Conservation (phyloP, 1,140 invertebrate genomes). For the Calliopsis andreniformis region DNA sequence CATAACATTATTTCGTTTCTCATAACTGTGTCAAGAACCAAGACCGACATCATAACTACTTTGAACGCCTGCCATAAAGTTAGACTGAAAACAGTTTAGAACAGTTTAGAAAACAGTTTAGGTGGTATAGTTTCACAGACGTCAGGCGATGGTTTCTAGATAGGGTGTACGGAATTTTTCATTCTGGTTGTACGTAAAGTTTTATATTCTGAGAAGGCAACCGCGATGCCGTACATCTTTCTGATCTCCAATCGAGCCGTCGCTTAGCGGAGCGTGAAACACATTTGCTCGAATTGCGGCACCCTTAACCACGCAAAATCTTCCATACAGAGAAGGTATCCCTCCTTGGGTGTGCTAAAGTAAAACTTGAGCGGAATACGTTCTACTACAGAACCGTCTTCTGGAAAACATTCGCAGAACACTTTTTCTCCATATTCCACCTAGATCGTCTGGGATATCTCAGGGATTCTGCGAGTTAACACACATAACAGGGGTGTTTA, state of each 20-base stretch:
- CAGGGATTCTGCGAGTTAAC: neutral
- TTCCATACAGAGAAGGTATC: slow-evolving; percentile 45
- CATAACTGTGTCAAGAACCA: too few relatives aligned
- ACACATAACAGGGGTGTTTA: neutral
- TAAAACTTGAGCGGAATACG: slow-evolving; percentile 49
- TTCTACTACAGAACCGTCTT: slow-evolving; percentile 33
- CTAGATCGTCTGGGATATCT: slow-evolving; percentile 5
- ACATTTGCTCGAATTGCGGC: slow-evolving; percentile 77
- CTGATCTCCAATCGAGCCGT: slow-evolving; percentile 79
- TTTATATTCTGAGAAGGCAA: slow-evolving; percentile 72
- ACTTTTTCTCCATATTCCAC: slow-evolving; percentile 28
- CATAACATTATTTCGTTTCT: too few relatives aligned
- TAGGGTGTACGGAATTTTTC: slow-evolving; percentile 64
- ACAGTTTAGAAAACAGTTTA: too few relatives aligned
- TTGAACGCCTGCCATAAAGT: too few relatives aligned
- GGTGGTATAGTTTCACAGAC: neutral
- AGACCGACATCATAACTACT: too few relatives aligned
- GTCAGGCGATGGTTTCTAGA: neutral
- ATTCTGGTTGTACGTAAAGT: slow-evolving; percentile 65
- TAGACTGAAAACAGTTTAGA: too few relatives aligned
- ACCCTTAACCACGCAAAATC: slow-evolving; percentile 72
- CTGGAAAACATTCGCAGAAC: slow-evolving; percentile 21
- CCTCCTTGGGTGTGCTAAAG: slow-evolving; percentile 31
- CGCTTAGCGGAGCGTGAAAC: slow-evolving; percentile 80
- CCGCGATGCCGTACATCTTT: slow-evolving; percentile 73